phyloP scores from a whole-genome alignment of 2,888 invertebrate species.

The Pheosia gnoma region DNA sequence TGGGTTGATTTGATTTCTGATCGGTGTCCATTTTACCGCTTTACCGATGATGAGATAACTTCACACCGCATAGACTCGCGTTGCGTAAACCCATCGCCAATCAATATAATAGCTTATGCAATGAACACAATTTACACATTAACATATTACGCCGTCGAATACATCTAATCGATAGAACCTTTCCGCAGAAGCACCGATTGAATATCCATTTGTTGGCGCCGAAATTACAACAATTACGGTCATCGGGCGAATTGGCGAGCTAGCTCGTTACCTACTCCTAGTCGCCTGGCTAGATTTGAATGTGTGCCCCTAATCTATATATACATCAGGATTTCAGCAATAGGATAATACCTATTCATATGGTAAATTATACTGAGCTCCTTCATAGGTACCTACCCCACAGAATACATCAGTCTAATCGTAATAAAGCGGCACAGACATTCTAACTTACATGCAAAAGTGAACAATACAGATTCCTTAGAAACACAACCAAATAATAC shows the following conservation, averaged over 20 bases:
- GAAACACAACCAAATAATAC: background rate
- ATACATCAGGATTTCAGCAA: background rate
- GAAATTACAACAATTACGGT: conserved; percentile 2
- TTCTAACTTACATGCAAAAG: background rate
- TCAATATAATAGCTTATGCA: conserved; percentile 1
- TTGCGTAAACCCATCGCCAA: background rate
- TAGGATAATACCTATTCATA: no score
- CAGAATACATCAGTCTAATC: no score
- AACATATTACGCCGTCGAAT: background rate
- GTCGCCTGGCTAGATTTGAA: no score
- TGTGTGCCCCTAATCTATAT: background rate
- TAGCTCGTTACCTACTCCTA: background rate
- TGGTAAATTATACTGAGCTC: no score
- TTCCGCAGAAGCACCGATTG: background rate
- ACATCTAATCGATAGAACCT: background rate
- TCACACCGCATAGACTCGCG: background rate
- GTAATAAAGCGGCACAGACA: no score
- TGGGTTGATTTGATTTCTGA: background rate
- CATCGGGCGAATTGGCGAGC: background rate
- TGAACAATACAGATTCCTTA: background rate
- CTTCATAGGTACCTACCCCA: no score
- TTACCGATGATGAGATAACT: background rate
- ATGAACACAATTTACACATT: background rate
- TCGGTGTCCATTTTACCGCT: background rate
- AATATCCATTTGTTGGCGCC: background rate